Conservation (phyloP, 2,797 vertebrate genomes). For the Psittacula echo region DNA sequence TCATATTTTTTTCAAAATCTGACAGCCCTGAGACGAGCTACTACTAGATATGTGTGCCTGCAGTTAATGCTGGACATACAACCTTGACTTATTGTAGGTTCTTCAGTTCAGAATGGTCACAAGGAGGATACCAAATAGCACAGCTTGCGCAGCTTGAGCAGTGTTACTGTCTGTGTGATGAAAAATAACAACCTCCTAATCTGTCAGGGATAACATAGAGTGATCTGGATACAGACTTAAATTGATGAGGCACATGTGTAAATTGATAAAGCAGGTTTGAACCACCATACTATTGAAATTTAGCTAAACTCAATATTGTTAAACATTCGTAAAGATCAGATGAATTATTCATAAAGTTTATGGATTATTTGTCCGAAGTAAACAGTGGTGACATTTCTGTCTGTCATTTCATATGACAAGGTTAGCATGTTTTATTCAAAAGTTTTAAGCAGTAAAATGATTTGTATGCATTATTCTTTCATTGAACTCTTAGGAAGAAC, state of each 20-base stretch:
- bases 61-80: not conserved
- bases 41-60: not conserved
- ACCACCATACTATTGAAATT: constrained; percentile 73
- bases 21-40: not conserved
- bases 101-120: not conserved
- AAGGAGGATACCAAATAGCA: not conserved
- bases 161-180: not conserved
- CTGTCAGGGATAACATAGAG: constrained; percentile 36
- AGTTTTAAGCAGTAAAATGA: constrained; percentile 77
- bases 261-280: constrained; percentile 76
- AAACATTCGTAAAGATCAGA: constrained; percentile 83
- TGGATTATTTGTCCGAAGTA: constrained; percentile 83
- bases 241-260: constrained; percentile 62
- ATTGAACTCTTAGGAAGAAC: constrained; percentile 65
- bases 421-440: constrained; percentile 85
- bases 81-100: not conserved
- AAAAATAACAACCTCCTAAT: constrained; percentile 14
- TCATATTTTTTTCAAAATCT: constrained; percentile 6
- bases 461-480: constrained; percentile 76
- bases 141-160: not conserved
- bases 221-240: constrained; percentile 63
- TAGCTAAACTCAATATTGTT: constrained; percentile 83
- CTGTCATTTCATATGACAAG: constrained; percentile 84
- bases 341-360: constrained; percentile 85
- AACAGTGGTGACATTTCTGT: constrained; percentile 84